These are phyloP conservation scores for Ambastaia sidthimunki DNA, from an alignment of 2,797 vertebrate genomes.

Conservation along the genomic window DNA sequence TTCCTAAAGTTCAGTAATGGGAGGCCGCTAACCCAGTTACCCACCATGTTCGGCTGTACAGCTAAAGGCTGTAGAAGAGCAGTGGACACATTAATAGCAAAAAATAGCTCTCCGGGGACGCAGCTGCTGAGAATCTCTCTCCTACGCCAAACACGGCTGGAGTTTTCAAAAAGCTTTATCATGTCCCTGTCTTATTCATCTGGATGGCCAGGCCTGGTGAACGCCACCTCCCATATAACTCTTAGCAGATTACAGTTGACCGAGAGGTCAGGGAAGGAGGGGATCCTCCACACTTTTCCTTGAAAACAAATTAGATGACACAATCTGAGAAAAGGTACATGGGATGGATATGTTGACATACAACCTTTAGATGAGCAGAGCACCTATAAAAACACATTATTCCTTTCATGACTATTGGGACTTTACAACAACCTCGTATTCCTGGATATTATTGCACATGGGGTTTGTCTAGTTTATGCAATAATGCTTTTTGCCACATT, in stretches of 20 bases:
- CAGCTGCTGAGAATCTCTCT: conserved; percentile 46
- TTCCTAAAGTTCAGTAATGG: conserved; percentile 43
- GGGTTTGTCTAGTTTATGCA: conserved; percentile 44
- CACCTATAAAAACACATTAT: conserved; percentile 36
- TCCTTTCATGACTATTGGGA: conserved; percentile 18
- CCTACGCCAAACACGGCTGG: conserved; percentile 36
- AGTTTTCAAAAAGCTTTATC: conserved; percentile 54
- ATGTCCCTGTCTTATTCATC: conserved; percentile 44
- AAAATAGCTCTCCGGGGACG: conserved; percentile 50
- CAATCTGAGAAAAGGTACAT: conserved; percentile 39
- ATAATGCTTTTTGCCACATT: conserved; percentile 27
- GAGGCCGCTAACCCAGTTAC: conserved; percentile 55
- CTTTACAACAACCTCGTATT: conserved; percentile 13
- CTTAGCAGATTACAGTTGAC: conserved; percentile 55
- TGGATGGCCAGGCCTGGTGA: conserved; percentile 45
- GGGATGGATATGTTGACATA: conserved; percentile 44
- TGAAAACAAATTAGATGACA: conserved; percentile 51
- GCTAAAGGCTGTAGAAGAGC: conserved; percentile 54
- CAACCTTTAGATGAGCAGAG: conserved; percentile 55
- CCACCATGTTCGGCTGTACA: conserved; percentile 27
- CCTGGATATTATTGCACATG: not conserved
- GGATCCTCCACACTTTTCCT: conserved; percentile 28
- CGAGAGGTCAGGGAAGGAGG: conserved; percentile 34
- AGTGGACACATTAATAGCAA: conserved; percentile 47
- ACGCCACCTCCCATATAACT: conserved; percentile 49